Evolutionary conservation across 2,888 invertebrate genomes (phyloP).

Genomic region (Orthonychiurus folsomi): DNA sequence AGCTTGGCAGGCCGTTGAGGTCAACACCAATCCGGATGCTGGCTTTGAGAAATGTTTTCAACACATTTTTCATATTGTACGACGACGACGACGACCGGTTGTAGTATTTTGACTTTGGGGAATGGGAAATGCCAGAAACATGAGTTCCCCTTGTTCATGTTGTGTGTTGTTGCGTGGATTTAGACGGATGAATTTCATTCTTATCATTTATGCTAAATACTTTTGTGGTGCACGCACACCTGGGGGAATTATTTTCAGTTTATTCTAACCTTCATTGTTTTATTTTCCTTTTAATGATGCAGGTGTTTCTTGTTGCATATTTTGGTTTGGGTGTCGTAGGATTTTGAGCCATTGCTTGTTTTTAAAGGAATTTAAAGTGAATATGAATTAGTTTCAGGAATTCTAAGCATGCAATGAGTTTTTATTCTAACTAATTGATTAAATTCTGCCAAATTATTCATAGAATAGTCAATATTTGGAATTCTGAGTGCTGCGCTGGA

Average conservation of each 20-base stretch:
- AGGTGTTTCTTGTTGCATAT: not conserved
- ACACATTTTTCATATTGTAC: not conserved
- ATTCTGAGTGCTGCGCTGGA: no score
- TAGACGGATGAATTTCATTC: not conserved
- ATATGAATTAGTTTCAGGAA: not conserved
- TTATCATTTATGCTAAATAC: not conserved
- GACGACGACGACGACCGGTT: no score
- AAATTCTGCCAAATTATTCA: no score
- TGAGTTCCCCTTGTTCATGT: no score
- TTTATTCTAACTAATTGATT: no score
- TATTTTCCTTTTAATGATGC: not conserved
- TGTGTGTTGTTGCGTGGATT: no score
- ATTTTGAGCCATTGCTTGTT: not conserved
- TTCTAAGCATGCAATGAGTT: no score
- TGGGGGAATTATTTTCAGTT: not conserved
- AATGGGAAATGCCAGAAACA: no score
- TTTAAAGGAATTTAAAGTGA: not conserved
- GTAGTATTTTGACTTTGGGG: not conserved
- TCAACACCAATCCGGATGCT: not conserved
- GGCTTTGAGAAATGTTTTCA: not conserved
- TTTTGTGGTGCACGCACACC: not conserved
- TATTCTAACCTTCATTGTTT: not conserved
- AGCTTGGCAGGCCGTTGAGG: not conserved
- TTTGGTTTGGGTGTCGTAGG: not conserved
- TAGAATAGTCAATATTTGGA: no score